phyloP scores from a whole-genome alignment of 1,140 invertebrate species.

The Drosophila setifemur region DNA sequence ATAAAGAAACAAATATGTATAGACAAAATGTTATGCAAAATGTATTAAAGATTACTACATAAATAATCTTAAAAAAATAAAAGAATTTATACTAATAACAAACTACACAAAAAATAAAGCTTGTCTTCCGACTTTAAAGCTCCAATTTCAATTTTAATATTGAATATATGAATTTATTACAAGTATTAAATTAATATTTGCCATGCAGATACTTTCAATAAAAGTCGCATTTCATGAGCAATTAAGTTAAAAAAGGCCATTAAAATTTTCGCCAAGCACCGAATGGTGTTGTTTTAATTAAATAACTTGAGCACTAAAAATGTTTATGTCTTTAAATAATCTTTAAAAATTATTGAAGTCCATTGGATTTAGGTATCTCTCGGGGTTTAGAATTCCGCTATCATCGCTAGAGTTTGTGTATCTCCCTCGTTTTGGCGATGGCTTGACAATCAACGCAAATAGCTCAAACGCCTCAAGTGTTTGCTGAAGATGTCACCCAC shows the following conservation, averaged over 20 bases:
- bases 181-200: not conserved
- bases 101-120: too few species aligned
- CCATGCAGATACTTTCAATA: not conserved
- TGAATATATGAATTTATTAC: not conserved
- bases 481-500: constrained; percentile 80
- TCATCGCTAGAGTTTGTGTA: constrained; percentile 20
- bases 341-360: not conserved
- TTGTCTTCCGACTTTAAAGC: too few species aligned
- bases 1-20: too few species aligned
- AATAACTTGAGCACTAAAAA: not conserved
- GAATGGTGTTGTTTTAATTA: not conserved
- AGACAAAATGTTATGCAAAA: too few species aligned
- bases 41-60: too few species aligned
- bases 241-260: not conserved
- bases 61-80: too few species aligned
- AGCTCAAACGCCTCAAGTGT: constrained; percentile 80
- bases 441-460: constrained; percentile 79
- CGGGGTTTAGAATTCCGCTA: too few species aligned
- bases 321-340: not conserved
- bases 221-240: not conserved
- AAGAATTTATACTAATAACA: too few species aligned
- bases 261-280: not conserved
- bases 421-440: constrained; percentile 34
- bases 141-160: not conserved
- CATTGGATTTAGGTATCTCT: too few species aligned